Evolutionary conservation across 2,888 invertebrate genomes (phyloP), one percentile per base, ranked within the genome.

Genomic region (Drosophila conformis): DNA sequence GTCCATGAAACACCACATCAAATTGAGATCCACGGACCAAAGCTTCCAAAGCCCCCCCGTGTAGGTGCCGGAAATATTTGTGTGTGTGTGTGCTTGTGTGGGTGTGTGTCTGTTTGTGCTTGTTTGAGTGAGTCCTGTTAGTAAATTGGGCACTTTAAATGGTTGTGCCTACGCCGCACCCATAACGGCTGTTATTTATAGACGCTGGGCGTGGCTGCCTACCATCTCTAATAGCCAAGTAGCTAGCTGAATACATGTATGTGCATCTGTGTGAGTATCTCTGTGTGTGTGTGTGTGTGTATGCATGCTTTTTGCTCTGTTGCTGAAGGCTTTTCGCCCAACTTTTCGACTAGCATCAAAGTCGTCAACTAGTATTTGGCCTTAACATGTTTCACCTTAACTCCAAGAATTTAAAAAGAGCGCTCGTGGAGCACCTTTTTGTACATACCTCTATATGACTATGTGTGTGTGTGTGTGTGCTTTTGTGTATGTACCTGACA

Each of bases 281-380:
- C n/a, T 63, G 36, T 56, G 46, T 33, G 21, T 21, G 36, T 56
- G 35, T 31, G 21, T 29, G 1, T 27, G 27, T 63, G 38, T 60
- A 29, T 75, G 52, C n/a, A 11, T 67, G 18, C 27, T 38, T 38
- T 35, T 40, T 40, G 15, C 52, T 51, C 29, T 57, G 57, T 11
- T 74, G 40, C 42, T 61, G 48, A 65, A 53, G 56, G 61, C 56
- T 57, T 59, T 60, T 49, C 48, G 59, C 13, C 25, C 21, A 70
- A 64, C 59, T 68, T 82, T 69, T 82, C 40, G 67, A 67, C 60
- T 57, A 40, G 52, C 68, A 54, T 69, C 68, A 66, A 65, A 67
- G 64, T 56, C 40, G 52, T 83, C 64, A 80, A 67, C 83, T 65
- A 80, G 64, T 74, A 68, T 58, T 73, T 83, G 82, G 82, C 60